phyloP scores from a whole-genome alignment of 1,140 invertebrate genomes.

The Microplitis mediator region DNA sequence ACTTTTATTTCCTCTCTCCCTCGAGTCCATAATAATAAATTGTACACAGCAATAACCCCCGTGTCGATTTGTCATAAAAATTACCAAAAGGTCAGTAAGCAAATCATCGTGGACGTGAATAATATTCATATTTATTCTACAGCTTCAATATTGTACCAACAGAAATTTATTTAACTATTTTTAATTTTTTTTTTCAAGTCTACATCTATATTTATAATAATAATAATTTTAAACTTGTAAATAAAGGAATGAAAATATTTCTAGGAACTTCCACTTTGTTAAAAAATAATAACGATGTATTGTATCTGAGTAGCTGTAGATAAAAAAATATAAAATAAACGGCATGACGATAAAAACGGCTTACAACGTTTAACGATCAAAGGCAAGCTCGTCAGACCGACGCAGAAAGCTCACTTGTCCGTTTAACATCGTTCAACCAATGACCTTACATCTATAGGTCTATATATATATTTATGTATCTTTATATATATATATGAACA shows the following conservation, averaged over 20 bases:
- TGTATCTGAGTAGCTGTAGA: not conserved
- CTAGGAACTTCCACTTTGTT: no score
- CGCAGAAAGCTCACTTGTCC: conserved; percentile 10
- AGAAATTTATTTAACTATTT: no score
- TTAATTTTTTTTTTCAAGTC: not conserved
- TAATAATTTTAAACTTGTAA: no score
- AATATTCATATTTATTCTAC: no score
- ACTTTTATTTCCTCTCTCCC: conserved; percentile 3
- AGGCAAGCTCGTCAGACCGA: conserved; percentile 17
- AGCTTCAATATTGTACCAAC: no score
- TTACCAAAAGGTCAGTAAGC: not conserved
- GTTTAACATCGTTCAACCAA: not conserved
- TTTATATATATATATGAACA: not conserved
- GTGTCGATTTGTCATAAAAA: conserved; percentile 16
- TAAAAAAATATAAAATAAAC: no score
- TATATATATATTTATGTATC: no score
- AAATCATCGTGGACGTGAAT: not conserved
- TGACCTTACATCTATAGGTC: not conserved
- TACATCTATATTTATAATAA: not conserved
- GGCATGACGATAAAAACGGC: not conserved
- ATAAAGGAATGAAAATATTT: no score
- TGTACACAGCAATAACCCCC: not conserved
- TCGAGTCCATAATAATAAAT: conserved; percentile 1
- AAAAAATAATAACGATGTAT: not conserved
- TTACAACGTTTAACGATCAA: conserved; percentile 10